phyloP scores from a whole-genome alignment of 2,113 vertebrate genomes.

The Crotalus tigris region DNA sequence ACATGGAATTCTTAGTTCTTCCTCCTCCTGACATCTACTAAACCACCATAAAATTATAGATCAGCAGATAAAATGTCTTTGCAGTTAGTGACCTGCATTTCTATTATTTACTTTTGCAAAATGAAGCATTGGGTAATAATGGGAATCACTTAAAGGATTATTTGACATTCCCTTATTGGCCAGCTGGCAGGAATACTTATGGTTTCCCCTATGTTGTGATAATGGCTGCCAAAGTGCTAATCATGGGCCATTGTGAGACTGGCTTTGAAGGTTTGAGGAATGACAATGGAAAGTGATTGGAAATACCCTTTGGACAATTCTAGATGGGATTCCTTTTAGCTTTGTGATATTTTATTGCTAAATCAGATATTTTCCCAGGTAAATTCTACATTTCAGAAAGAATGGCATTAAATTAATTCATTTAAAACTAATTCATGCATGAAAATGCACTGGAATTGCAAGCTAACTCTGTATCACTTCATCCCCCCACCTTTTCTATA shows the following conservation, averaged over 20 bases:
- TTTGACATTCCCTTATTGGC: neutral
- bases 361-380: neutral
- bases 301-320: neutral
- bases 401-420: neutral
- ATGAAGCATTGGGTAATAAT: neutral
- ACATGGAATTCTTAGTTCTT: neutral
- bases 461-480: neutral
- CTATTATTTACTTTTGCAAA: neutral
- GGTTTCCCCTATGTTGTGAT: neutral
- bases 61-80: neutral
- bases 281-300: neutral
- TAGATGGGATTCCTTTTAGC: neutral
- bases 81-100: neutral
- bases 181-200: neutral
- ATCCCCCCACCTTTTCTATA: neutral
- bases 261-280: neutral
- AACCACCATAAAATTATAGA: neutral
- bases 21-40: neutral
- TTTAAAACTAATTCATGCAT: neutral
- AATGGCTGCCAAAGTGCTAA: neutral
- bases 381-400: neutral
- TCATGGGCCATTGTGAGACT: neutral
- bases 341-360: neutral
- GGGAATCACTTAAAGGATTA: neutral
- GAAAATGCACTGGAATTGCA: neutral